A percentile compares a stretch with the other conserved stretches of the same genome.
Conservation (phyloP, 2,888 invertebrate species). For the Apocheima hispidaria region DNA sequence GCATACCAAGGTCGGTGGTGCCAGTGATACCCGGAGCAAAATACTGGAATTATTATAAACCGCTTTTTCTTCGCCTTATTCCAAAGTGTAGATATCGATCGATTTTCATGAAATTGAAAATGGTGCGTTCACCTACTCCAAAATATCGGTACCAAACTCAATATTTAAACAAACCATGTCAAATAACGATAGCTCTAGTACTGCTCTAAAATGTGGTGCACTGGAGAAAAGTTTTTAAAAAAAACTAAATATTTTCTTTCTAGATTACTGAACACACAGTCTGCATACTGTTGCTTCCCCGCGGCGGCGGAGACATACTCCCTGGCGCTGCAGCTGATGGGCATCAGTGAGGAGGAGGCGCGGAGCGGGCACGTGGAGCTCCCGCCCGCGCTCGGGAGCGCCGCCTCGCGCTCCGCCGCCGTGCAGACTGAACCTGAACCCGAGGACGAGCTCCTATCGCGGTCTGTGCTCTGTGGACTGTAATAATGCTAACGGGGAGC, state of each 20-base stretch:
- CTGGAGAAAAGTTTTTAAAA: no score
- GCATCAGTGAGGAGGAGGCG: constrained; percentile 60
- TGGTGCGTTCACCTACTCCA: no score
- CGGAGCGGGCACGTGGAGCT: constrained; percentile 51
- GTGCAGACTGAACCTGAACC: constrained; percentile 59
- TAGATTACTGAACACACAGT: constrained; percentile 94
- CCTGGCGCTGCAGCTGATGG: constrained; percentile 73
- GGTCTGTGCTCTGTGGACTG: constrained; percentile 23
- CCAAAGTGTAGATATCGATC: no score
- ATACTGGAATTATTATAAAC: no score
- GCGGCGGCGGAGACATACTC: constrained; percentile 91
- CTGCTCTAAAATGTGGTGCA: no score
- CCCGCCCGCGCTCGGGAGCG: constrained; percentile 55
- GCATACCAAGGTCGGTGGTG: no score
- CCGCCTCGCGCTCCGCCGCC: constrained; percentile 49
- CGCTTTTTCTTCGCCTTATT: no score
- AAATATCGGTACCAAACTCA: no score
- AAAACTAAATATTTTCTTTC: constrained; percentile 42
- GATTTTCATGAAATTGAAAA: no score
- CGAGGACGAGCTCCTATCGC: constrained; percentile 44
- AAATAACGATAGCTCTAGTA: not conserved
- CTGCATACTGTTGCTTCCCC: constrained; percentile 92
- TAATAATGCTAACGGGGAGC: not conserved
- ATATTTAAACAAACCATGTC: no score
- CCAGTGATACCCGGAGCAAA: no score